Evolutionary conservation across 2,113 vertebrate genomes (phyloP).

Genomic region (Tamias sibiricus): DNA sequence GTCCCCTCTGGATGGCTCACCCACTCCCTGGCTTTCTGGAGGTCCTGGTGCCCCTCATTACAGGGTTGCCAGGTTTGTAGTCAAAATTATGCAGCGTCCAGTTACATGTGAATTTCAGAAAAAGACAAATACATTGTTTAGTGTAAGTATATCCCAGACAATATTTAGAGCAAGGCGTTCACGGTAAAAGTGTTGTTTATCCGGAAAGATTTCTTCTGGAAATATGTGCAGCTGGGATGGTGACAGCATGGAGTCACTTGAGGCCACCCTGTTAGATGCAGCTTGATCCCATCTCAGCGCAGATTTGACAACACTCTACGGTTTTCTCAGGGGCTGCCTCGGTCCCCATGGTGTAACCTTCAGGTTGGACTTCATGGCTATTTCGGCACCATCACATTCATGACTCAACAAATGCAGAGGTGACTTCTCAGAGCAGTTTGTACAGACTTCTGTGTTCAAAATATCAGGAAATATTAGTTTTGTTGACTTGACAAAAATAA

Average conservation of each 20-base stretch:
- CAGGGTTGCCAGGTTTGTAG: not conserved
- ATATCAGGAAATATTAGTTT: not conserved
- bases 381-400: not conserved
- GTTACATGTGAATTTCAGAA: not conserved
- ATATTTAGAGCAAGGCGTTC: not conserved
- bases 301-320: fast-evolving
- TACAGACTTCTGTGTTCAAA: not conserved
- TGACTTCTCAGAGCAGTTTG: not conserved
- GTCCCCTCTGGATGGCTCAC: not conserved
- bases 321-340: not conserved
- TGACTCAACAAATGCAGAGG: not conserved
- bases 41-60: not conserved
- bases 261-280: not conserved
- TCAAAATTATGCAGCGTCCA: not conserved
- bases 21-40: not conserved
- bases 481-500: not conserved
- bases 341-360: not conserved
- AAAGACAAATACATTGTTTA: not conserved
- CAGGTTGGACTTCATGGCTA: not conserved
- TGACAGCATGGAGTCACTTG: not conserved
- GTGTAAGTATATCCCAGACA: not conserved
- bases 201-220: not conserved
- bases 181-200: not conserved
- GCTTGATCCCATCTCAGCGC: not conserved
- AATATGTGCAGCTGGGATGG: not conserved